phyloP scores from a whole-genome alignment of 2,888 invertebrate genomes.

The Elmis aenea region DNA sequence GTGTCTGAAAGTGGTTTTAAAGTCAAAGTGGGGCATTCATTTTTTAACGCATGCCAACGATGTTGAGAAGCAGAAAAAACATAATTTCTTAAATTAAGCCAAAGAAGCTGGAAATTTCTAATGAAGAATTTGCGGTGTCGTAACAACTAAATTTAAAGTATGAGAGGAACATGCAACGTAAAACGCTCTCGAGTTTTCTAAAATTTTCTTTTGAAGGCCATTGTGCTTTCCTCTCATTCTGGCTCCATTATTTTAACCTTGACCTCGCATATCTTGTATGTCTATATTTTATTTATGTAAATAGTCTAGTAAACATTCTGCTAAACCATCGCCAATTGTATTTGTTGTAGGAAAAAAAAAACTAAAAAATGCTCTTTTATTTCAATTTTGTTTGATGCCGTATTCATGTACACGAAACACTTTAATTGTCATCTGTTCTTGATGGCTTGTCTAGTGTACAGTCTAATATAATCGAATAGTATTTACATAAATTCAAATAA shows the following conservation, averaged over 20 bases:
- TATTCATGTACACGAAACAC: constrained; percentile 5
- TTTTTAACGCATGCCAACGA: background rate
- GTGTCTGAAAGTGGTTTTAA: constrained; percentile 1
- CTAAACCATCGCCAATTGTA: constrained; percentile 3
- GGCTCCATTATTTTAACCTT: constrained; percentile 6
- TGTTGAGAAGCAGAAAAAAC: background rate
- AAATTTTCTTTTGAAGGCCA: constrained; percentile 1
- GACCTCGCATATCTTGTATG: background rate
- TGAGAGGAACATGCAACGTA: constrained; percentile 4
- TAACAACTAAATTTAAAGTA: constrained; percentile 3
- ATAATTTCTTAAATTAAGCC: background rate
- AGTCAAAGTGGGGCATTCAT: too few relatives aligned
- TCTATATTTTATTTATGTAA: background rate
- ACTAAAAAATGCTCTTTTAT: constrained; percentile 5
- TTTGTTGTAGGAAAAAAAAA: constrained; percentile 3
- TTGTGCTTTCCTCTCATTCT: constrained; percentile 1
- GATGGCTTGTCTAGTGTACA: constrained; percentile 10
- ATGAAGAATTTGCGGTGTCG: background rate
- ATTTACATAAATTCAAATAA: too few relatives aligned
- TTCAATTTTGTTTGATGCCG: constrained; percentile 1
- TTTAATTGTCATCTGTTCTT: constrained; percentile 10
- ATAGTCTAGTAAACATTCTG: background rate
- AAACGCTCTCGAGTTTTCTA: constrained; percentile 2
- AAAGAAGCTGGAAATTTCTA: background rate
- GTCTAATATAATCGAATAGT: constrained; percentile 10